These are phyloP conservation scores for Merluccius polli DNA, from an alignment of 2,797 vertebrate species.

Conservation along the genomic window DNA sequence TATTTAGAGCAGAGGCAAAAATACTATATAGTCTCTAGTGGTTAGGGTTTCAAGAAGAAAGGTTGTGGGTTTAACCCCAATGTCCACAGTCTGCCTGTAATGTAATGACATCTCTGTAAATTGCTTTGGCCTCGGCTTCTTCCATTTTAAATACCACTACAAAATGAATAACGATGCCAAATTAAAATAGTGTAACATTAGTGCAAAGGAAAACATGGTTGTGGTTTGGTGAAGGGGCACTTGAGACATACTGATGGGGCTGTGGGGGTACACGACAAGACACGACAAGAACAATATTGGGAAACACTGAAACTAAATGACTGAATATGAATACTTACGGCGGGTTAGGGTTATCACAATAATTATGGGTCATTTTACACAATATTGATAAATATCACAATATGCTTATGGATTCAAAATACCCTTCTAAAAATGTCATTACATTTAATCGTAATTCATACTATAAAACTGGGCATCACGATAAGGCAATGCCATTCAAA, in stretches of 20 bases:
- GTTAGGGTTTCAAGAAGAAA: background rate
- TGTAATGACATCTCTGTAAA: background rate
- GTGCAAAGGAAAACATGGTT: background rate
- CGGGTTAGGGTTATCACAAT: too few species aligned
- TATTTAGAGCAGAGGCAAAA: constrained; percentile 1
- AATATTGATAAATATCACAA: too few species aligned
- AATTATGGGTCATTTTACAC: too few species aligned
- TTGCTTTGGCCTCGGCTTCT: background rate
- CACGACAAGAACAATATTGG: background rate
- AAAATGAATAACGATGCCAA: too few species aligned
- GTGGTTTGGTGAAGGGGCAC: background rate
- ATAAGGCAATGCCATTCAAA: too few species aligned
- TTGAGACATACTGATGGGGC: background rate
- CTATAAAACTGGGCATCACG: too few species aligned
- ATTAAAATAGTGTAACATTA: background rate
- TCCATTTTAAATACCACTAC: too few species aligned
- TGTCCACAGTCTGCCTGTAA: background rate
- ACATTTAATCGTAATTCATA: too few species aligned
- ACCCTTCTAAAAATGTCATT: too few species aligned
- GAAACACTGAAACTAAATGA: background rate
- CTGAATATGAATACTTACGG: background rate
- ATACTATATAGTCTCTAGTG: background rate
- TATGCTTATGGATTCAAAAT: too few species aligned
- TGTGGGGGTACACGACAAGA: background rate
- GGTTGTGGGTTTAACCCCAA: background rate